Evolutionary conservation across 1,140 invertebrate genomes (phyloP).

Genomic region (Spodoptera frugiperda): DNA sequence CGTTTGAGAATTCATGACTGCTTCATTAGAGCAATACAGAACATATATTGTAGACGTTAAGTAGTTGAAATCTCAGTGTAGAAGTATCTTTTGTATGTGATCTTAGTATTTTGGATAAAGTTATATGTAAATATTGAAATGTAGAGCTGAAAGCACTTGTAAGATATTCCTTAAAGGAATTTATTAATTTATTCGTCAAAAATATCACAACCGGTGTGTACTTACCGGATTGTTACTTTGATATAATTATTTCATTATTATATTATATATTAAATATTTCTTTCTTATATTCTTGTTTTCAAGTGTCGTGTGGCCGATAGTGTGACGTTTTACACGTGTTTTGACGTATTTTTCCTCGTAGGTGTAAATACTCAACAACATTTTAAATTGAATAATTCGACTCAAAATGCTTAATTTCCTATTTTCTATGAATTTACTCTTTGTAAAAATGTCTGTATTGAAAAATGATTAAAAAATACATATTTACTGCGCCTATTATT

Average conservation of each 20-base stretch:
- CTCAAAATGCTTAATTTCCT: conserved; percentile 9
- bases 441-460: conserved; percentile 19
- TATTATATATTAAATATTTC: not conserved
- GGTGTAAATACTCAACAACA: not conserved
- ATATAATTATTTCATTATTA: too few species aligned
- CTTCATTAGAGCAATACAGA: too few species aligned
- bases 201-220: too few species aligned
- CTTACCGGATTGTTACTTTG: too few species aligned
- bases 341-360: conserved; percentile 13
- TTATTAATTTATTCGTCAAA: not conserved
- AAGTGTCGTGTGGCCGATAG: not conserved
- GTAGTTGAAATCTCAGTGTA: not conserved
- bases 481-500: conserved; percentile 16
- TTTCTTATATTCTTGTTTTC: not conserved
- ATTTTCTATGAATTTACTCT: conserved; percentile 27
- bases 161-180: conserved; percentile 28
- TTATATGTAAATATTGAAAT: not conserved
- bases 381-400: too few species aligned
- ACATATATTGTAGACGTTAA: not conserved
- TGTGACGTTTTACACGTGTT: not conserved
- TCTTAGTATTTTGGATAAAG: conserved; percentile 4
- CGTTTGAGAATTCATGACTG: too few species aligned
- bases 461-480: conserved; percentile 34
- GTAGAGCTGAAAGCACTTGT: conserved; percentile 16
- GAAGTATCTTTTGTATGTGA: conserved; percentile 9